Evolutionary conservation across 2,888 invertebrate genomes (phyloP).

Genomic region (Heteromurus nitidus): DNA sequence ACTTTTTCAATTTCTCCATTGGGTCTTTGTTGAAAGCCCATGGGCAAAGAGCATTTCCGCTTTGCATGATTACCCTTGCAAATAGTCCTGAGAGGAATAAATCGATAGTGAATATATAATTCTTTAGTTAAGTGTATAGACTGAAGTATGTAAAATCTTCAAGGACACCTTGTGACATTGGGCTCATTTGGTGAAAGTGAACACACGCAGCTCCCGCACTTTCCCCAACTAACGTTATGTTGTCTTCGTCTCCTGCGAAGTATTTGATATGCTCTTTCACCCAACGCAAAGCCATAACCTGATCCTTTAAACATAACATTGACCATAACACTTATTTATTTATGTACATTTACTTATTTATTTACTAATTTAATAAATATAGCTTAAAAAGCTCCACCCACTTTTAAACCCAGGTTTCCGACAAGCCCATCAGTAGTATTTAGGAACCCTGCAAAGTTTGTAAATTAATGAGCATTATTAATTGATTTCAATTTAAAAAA

Average conservation of each 20-base stretch:
- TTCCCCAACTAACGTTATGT: constrained; percentile 42
- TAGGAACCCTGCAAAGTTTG: constrained; percentile 55
- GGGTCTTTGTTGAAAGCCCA: constrained; percentile 65
- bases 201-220: constrained; percentile 57
- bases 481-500: too few relatives aligned
- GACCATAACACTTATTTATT: too few relatives aligned
- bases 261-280: constrained; percentile 53
- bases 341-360: too few relatives aligned
- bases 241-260: constrained; percentile 52
- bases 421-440: constrained; percentile 52
- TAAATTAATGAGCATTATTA: too few relatives aligned
- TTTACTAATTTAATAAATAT: too few relatives aligned
- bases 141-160: too few relatives aligned
- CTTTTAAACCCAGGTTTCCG: constrained; percentile 56
- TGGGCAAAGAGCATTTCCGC: constrained; percentile 49
- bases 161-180: constrained; percentile 46
- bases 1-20: constrained; percentile 46
- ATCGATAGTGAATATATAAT: too few relatives aligned
- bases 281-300: constrained; percentile 62
- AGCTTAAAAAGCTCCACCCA: too few relatives aligned
- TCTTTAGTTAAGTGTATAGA: too few relatives aligned
- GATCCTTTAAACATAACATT: too few relatives aligned
- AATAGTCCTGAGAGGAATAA: constrained; percentile 67
- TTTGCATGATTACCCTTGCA: constrained; percentile 59
- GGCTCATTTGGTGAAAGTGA: constrained; percentile 55